phyloP scores from a whole-genome alignment of 2,797 vertebrate species.

The Rhincodon typus region DNA sequence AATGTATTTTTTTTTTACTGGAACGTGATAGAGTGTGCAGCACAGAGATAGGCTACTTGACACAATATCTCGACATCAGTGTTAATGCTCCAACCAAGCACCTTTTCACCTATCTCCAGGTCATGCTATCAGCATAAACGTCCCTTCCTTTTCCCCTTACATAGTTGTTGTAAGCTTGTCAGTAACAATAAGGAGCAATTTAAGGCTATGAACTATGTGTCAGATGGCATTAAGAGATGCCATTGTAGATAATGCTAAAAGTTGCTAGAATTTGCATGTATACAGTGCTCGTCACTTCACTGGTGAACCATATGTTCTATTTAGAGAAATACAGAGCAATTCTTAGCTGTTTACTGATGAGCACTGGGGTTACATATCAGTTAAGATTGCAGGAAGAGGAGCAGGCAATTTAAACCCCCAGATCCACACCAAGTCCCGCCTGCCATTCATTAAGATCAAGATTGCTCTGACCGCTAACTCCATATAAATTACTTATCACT shows the following conservation, averaged over 20 bases:
- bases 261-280: not conserved
- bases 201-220: not conserved
- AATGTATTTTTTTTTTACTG: too few relatives aligned
- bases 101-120: not conserved
- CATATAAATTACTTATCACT: not conserved
- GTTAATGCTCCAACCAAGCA: not conserved
- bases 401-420: not conserved
- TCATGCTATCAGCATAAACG: not conserved
- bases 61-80: not conserved
- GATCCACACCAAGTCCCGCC: too few relatives aligned
- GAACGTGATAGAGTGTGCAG: not conserved
- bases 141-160: not conserved
- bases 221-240: not conserved
- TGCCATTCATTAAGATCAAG: not conserved
- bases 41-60: not conserved
- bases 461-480: not conserved
- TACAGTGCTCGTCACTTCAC: not conserved
- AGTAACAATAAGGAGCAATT: not conserved
- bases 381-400: not conserved
- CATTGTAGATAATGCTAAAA: not conserved
- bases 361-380: not conserved
- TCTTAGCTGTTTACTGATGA: not conserved
- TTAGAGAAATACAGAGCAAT: not conserved
- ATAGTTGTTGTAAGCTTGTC: not conserved
- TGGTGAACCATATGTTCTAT: not conserved